Base-by-base conservation (phyloP, 2,888 invertebrate genomes). In the Nineta flava region DNA sequence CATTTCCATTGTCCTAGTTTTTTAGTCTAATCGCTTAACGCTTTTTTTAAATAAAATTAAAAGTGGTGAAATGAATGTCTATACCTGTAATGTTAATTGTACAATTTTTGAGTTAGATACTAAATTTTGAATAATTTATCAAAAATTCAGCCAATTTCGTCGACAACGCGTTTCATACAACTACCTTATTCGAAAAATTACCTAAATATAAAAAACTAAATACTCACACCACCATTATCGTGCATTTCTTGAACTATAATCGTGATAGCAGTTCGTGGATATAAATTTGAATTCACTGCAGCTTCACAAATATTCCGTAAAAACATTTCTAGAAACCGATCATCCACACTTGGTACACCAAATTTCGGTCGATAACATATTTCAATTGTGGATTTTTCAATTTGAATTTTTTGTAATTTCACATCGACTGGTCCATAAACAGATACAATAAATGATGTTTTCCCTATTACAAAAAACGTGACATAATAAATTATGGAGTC, bases 241-340 rank as follows among this genome's bases (percentile, higher is more conserved):
- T 93, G 87, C 60, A 93, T 67, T 70, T 94, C 93, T 64, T 94
- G 93, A 49, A 94, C 65, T 49, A 84, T 81, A 40, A 94, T 69
- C 0, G 77, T 75, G 57, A 94, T 77, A 21, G 82, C 78, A 1
- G 91, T 80, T 46, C 91, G 74, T 4, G 94, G 93, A 69, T 91
- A 83, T 35, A 87, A 61, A 16, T 78, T 69, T 0, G 81, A 71
- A 2, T 85, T 61, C 34, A 94, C 65, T 0, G 83, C 78, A 10
- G 81, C 71, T 63, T 90, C 86, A 64, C 87, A 84, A 0, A 83
- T 82, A 61, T 84, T 84, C 56, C 74, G 74, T 49, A 94, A 76
- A 6, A 83, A 71, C 55, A 78, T 74, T 66, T 93, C 92, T 52
- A 78, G 77, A 49, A 81, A 74, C 59, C 83, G 81, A 54, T 85